Evolutionary conservation across 2,888 invertebrate genomes (phyloP), one percentile per base, ranked within the genome.

Genomic region (Trisateles emortualis): DNA sequence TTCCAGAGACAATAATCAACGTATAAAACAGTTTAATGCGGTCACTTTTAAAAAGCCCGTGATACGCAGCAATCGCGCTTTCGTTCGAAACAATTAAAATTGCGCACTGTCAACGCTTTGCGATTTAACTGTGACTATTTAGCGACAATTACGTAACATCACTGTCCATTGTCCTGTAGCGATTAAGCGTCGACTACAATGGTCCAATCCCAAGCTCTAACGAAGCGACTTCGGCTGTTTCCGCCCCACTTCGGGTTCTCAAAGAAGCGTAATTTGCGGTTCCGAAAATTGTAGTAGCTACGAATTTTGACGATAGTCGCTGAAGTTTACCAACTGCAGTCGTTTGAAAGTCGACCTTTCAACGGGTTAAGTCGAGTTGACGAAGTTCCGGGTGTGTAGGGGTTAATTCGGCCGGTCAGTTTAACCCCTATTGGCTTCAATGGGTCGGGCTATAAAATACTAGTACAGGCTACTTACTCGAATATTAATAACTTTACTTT

Each of bases 241-340:
- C 90, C 90, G 90, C 76, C 76, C 75, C 79, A 82, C 86, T 84
- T 86, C 83, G 83, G 80, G 62, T 80, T 76, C 77, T 87, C 88
- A 86, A 91, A 92, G 90, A 90, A 86, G 81, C 79, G 85, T 88
- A 90, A 92, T 92, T 92, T 92, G 92, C 80, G 92, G 90, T 78
- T 74, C 68, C 78, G 80, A 83, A 87, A 88, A 87, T 88, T 86
- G 88, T 82, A 79, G 81, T 78, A 72, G 74, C 74, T 74, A 74
- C 79, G 82, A 83, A 84, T 84, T 87, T 85, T 84, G 84, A 78
- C 81, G 79, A 79, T 69, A 78, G 70, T 74, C 74, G 70, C 57
- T 69, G 59, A 78, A 82, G 80, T 83, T 81, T 70, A 72, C 69
- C 71, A 73, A 78, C 75, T 78, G 77, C 79, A 79, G 80, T 79